A percentile compares a stretch with the other conserved stretches of the same genome.
Evolutionary conservation across 1,140 invertebrate species (phyloP).

Genomic region (Coptotermes formosanus): DNA sequence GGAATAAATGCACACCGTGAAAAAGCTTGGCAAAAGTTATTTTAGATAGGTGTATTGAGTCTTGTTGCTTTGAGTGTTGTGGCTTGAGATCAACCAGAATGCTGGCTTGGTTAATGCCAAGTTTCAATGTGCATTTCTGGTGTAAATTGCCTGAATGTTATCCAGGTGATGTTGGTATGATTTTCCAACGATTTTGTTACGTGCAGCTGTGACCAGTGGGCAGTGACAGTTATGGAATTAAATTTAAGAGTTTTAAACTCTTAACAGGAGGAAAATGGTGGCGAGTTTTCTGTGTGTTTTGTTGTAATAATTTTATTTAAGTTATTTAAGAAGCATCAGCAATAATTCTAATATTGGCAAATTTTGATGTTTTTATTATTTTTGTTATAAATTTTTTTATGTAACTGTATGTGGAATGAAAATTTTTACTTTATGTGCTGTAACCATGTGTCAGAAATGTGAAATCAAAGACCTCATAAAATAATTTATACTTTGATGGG

Average conservation of each 20-base stretch:
- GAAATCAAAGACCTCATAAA: not conserved
- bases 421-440: not conserved
- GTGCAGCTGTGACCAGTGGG: not conserved
- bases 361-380: not conserved
- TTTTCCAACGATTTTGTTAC: not conserved
- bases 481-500: not conserved
- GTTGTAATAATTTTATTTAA: constrained; percentile 17
- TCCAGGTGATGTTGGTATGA: not conserved
- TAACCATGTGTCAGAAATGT: not conserved
- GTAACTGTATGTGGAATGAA: not conserved
- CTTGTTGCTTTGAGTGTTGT: constrained; percentile 1
- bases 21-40: too few species aligned
- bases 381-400: not conserved
- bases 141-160: not conserved
- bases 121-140: not conserved
- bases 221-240: too few species aligned
- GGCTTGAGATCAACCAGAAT: not conserved
- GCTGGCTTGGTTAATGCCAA: not conserved
- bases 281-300: constrained; percentile 6
- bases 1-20: too few species aligned
- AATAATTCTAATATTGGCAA: not conserved
- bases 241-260: not conserved
- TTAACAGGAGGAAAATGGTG: not conserved
- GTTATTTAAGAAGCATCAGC: not conserved
- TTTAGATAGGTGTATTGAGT: not conserved